Evolutionary conservation across 92 coral and sea anemone genomes (phyloP), one percentile per base, ranked within the genome.

Genomic region (Virgularia gustaviana): DNA sequence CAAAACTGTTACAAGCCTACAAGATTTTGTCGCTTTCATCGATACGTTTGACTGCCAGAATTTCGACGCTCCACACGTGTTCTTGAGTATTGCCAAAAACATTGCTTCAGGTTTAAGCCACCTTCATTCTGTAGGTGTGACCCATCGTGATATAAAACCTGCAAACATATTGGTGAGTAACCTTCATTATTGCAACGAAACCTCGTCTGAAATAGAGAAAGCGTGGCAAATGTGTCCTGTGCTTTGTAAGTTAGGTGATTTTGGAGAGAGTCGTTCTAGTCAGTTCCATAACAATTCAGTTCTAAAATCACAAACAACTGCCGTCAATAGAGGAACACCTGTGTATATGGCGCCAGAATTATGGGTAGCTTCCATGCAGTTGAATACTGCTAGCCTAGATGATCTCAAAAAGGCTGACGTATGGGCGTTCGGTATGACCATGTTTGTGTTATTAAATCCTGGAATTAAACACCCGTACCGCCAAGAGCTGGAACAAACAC

Each of bases 381-480:
- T 33, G 43, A 30, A 39, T 10, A 33, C 27, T 9, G 66, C 66
- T 27, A 33, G 34, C n/a, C 23, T 39, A 11, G 79, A 74, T 32
- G 71, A 74, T 36, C 15, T 74, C n/a, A 74, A 74, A 59, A 45
- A 19, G 27, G 73, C 65, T 23, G 76, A 78, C 41, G 41, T 68
- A 2, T 78, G 83, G 83, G 83, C 83, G n/a, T 64, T 56, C 56
- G 83, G 77, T 24, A 78, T 78, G 71, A 31, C 43, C 9, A 31
- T 64, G 71, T 64, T 64, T 31, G 15, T 31, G 39, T 32, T 64
- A 22, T 23, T 8, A 64, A 64, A 64, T 32, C 71, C 71, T 9
- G 47, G 71, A n/a, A 22, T 64, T 13, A 36, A 64, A 36, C 71
- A 64, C n/a, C 71, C 71, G 0, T 60, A 23, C 16, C 20, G 35